Conservation (phyloP, 2,113 vertebrate genomes). For the Columba janthina region DNA sequence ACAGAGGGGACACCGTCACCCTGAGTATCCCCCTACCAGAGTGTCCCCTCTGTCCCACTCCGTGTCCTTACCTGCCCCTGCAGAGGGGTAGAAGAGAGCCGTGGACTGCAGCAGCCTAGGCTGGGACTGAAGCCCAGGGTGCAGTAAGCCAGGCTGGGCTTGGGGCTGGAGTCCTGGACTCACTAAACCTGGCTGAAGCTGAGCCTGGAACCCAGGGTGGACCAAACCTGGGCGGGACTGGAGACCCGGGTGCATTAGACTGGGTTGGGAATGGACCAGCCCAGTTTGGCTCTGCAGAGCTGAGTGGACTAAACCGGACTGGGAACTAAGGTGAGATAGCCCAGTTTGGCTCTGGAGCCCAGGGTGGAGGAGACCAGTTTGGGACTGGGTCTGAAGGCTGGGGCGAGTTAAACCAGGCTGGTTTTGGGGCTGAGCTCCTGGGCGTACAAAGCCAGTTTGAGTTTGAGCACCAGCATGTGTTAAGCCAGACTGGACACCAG, state of each 20-base stretch:
- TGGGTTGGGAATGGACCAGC: neutral
- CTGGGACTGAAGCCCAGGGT: neutral
- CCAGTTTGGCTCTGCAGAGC: neutral
- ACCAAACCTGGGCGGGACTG: neutral
- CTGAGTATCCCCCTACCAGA: neutral
- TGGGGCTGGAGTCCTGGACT: neutral
- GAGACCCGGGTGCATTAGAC: fast-evolving
- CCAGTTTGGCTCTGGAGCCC: neutral
- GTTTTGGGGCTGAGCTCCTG: neutral
- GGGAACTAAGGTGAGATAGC: neutral
- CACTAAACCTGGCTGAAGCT: neutral
- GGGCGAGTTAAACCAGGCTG: neutral
- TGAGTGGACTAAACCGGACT: neutral
- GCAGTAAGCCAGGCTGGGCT: slow-evolving; percentile 21
- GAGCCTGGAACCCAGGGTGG: neutral
- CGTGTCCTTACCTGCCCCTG: neutral
- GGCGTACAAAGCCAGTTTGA: neutral
- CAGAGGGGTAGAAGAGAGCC: neutral
- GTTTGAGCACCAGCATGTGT: neutral
- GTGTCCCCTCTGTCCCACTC: neutral
- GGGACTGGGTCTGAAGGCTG: neutral
- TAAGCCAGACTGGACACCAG: neutral
- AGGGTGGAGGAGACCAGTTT: fast-evolving
- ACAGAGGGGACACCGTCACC: fast-evolving
- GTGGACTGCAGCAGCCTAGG: neutral